A percentile compares a stretch with the other conserved stretches of the same genome.
These are phyloP conservation scores for Decapterus maruadsi DNA, from an alignment of 2,797 vertebrate genomes.

Conservation along the genomic window DNA sequence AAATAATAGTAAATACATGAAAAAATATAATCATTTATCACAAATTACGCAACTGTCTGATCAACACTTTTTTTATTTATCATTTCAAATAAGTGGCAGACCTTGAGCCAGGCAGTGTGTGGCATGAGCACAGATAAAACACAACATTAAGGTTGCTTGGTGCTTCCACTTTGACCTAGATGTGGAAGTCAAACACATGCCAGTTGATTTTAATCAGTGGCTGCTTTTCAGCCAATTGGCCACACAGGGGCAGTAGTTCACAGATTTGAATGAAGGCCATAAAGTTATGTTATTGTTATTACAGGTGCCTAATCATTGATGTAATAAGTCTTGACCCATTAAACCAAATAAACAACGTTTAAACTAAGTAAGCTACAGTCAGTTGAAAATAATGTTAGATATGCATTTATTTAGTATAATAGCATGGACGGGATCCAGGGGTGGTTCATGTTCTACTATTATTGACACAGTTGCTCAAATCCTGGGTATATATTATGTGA, in stretches of 20 bases:
- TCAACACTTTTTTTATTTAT: too few species aligned
- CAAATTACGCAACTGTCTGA: not conserved
- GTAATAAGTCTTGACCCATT: not conserved
- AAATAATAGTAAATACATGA: not conserved
- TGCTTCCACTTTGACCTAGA: not conserved
- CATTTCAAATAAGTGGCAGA: not conserved
- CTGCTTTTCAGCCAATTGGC: constrained; percentile 13
- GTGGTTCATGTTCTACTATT: not conserved
- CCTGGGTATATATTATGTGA: not conserved
- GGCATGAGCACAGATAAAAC: not conserved
- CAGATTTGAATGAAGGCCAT: not conserved
- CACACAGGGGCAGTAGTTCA: constrained; percentile 38
- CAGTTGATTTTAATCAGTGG: not conserved
- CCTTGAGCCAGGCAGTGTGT: not conserved
- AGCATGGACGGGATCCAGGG: not conserved
- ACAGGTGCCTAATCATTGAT: not conserved
- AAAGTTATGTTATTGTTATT: not conserved
- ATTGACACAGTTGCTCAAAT: not conserved
- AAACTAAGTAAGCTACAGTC: not conserved
- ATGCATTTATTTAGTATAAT: not conserved
- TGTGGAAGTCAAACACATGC: not conserved
- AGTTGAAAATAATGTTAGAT: not conserved
- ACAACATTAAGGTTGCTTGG: not conserved
- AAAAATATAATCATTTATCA: not conserved
- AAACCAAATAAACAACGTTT: too few species aligned